phyloP scores from a whole-genome alignment of 1,140 invertebrate genomes.

The Drosophila watanabei region DNA sequence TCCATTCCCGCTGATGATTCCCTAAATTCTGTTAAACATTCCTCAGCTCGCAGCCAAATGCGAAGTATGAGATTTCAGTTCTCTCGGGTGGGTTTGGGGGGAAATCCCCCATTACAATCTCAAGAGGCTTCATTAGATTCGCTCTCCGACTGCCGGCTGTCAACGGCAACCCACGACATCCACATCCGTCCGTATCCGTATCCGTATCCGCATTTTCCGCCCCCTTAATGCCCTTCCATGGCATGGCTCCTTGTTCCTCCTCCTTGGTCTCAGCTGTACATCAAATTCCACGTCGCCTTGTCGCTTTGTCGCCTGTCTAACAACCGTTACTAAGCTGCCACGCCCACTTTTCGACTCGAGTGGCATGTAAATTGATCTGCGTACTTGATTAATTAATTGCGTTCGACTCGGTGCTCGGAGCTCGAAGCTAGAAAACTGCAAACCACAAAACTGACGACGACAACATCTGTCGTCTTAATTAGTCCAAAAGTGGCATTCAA shows the following conservation, averaged over 20 bases:
- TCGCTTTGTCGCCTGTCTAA: constrained; percentile 21
- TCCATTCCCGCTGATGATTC: constrained; percentile 15
- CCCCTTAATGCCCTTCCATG: constrained; percentile 4
- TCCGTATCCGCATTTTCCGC: neutral
- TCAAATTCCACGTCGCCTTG: constrained; percentile 18
- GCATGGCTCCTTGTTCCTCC: neutral
- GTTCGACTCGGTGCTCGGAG: constrained; percentile 28
- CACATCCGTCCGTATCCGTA: neutral
- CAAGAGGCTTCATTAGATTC: constrained; percentile 57
- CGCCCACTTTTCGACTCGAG: constrained; percentile 18
- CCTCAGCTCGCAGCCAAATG: constrained; percentile 7
- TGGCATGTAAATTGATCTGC: constrained; percentile 61
- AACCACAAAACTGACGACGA: constrained; percentile 38
- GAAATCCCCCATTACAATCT: constrained; percentile 1
- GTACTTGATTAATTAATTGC: constrained; percentile 64
- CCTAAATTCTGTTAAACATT: constrained; percentile 27
- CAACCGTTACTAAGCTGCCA: constrained; percentile 50
- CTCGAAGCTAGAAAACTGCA: constrained; percentile 26
- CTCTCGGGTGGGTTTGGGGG: too few relatives aligned
- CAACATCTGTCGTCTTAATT: constrained; percentile 51
- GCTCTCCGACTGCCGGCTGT: constrained; percentile 42
- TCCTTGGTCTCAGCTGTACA: constrained; percentile 26
- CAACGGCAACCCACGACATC: constrained; percentile 39
- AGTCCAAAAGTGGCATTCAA: constrained; percentile 29
- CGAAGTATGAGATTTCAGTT: constrained; percentile 40